Evolutionary conservation across 2,888 invertebrate species (phyloP), one percentile per base, ranked within the genome.

Genomic region (Cataglyphis albicans): DNA sequence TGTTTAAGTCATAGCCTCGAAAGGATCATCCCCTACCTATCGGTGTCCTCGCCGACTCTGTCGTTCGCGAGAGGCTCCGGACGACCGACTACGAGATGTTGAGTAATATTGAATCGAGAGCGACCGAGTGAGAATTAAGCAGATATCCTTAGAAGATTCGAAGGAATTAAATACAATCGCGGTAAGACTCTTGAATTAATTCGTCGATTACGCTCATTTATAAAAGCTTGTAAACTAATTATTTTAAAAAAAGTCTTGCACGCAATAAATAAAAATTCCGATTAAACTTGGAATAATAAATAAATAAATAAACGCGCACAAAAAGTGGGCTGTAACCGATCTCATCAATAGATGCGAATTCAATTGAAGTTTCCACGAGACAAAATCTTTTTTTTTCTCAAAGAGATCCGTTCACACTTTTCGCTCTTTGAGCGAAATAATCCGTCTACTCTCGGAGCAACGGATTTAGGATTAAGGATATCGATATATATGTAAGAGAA

Each of bases 381-480:
- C 5, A 2, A 48, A 12, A 73, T 29, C 29, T 29, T 29, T 29
- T 29, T 29, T 32, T 18, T 63, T 35, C 4, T 59, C 38, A 29
- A 21, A 32, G n/a, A 52, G 12, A 41, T 7, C 18, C 12, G 38
- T 38, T 18, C 55, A 12, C 25, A 18, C 25, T 5, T n/a, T 52
- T 52, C 52, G 52, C n/a, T 52, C n/a, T 35, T 48, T 25, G 32
- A 21, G 21, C 21, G 21, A 21, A 21, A 25, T 32, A 75, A 25
- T 25, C 10, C 44, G 38, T 35, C 35, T 35, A 67, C 21, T 61
- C 18, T 35, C 29, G 35, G 48, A 68, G 29, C 41, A 25, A 68
- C 38, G 72, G 59, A 76, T 48, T 65, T 18, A 32, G 70, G 76
- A 68, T 75, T 7, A 76, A 76, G 48, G 75, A 52, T 25, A 18